Conservation (phyloP, 2,888 invertebrate genomes). For the Coremacera marginata region DNA sequence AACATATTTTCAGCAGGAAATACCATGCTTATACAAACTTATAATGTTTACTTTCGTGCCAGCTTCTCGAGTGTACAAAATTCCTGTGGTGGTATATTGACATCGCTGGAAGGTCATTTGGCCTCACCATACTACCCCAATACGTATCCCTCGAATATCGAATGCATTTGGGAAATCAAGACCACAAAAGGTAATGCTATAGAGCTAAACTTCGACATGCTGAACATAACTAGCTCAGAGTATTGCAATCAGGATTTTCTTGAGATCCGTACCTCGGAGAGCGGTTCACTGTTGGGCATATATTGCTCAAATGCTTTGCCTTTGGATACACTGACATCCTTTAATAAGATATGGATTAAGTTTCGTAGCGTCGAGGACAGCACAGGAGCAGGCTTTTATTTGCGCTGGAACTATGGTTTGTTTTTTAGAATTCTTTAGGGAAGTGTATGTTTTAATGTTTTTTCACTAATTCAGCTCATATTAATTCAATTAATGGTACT, state of each 20-base stretch:
- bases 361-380: slow-evolving; percentile 77
- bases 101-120: slow-evolving; percentile 75
- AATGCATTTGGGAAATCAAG: slow-evolving; percentile 82
- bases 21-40: slow-evolving; percentile 47
- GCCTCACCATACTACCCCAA: slow-evolving; percentile 80
- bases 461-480: slow-evolving; percentile 54
- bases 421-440: slow-evolving; percentile 2
- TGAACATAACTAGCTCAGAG: slow-evolving; percentile 79
- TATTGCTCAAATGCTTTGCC: slow-evolving; percentile 78
- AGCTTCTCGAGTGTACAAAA: slow-evolving; percentile 70
- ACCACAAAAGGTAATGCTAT: slow-evolving; percentile 79
- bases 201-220: slow-evolving; percentile 75
- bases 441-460: neutral
- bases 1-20: slow-evolving; percentile 51
- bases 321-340: slow-evolving; percentile 73
- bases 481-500: slow-evolving; percentile 56
- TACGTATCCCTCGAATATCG: slow-evolving; percentile 75
- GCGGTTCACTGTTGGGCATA: slow-evolving; percentile 77
- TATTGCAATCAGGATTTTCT: slow-evolving; percentile 87
- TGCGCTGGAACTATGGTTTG: slow-evolving; percentile 78
- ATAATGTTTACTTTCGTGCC: slow-evolving; percentile 58
- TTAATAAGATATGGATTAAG: slow-evolving; percentile 78
- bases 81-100: slow-evolving; percentile 80
- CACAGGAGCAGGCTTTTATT: slow-evolving; percentile 77
- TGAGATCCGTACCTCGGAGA: slow-evolving; percentile 78